phyloP scores from a whole-genome alignment of 1,140 invertebrate genomes.

The Panulirus ornatus region DNA sequence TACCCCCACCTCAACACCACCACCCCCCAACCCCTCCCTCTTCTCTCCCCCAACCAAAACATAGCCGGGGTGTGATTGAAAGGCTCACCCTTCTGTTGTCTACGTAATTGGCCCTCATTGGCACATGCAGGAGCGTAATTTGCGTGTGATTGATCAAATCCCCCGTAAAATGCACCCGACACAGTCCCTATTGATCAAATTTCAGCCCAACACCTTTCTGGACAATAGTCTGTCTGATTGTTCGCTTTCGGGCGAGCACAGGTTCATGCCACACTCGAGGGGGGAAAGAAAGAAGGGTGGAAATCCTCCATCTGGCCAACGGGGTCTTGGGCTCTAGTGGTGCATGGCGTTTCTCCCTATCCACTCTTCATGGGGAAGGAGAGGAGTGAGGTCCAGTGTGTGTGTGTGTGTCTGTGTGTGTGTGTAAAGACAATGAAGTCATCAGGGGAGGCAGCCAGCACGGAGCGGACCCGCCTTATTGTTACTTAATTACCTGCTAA shows the following conservation, averaged over 20 bases:
- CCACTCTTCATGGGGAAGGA: neutral
- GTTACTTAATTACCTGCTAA: slow-evolving; percentile 18
- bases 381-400: slow-evolving; percentile 1
- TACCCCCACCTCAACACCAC: neutral
- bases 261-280: neutral
- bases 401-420: neutral
- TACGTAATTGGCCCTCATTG: slow-evolving; percentile 36
- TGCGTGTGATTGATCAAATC: slow-evolving; percentile 53
- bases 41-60: neutral
- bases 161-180: slow-evolving; percentile 48
- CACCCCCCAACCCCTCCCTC: neutral
- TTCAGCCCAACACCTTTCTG: slow-evolving; percentile 34
- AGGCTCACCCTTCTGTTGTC: slow-evolving; percentile 5
- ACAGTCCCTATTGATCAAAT: slow-evolving; percentile 42
- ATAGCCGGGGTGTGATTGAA: too few species aligned
- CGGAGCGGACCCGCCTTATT: neutral
- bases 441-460: slow-evolving; percentile 15
- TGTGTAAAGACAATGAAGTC: slow-evolving; percentile 38
- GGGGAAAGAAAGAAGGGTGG: neutral
- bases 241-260: slow-evolving; percentile 6
- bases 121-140: slow-evolving; percentile 47
- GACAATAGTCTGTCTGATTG: slow-evolving; percentile 47
- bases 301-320: too few species aligned
- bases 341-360: neutral
- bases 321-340: neutral